These are phyloP conservation scores for Oreohelix idahoensis DNA, from an alignment of 1,140 invertebrate species.

Conservation along the genomic window DNA sequence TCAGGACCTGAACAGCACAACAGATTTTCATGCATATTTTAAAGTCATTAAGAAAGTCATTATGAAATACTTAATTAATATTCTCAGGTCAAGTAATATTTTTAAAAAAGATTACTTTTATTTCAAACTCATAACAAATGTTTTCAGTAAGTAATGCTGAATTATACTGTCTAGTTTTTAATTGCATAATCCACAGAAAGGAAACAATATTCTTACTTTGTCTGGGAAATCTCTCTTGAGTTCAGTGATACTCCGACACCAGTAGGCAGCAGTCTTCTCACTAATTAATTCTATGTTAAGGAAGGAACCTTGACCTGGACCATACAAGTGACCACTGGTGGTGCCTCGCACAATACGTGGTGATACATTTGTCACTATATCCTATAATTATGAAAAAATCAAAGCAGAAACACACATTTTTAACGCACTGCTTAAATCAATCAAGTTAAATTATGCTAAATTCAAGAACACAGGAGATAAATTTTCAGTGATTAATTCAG, in stretches of 20 bases:
- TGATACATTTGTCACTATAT: conserved; percentile 96
- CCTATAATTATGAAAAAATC: conserved; percentile 76
- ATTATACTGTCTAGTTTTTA: not conserved
- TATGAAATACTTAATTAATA: too few relatives aligned
- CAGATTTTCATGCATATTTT: too few relatives aligned
- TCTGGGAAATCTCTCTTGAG: conserved; percentile 93
- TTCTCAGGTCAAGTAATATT: too few relatives aligned
- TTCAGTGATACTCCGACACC: conserved; percentile 90
- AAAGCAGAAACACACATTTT: too few relatives aligned
- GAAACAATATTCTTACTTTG: conserved; percentile 66
- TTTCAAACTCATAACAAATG: too few relatives aligned
- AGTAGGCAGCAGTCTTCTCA: conserved; percentile 94
- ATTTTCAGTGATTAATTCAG: too few relatives aligned
- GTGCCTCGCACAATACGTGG: conserved; percentile 94
- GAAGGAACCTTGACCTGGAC: conserved; percentile 95
- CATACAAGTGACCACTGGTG: conserved; percentile 91
- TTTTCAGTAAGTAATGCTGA: not conserved
- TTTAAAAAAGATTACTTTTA: too few relatives aligned
- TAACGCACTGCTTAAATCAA: too few relatives aligned
- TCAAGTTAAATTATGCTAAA: too few relatives aligned
- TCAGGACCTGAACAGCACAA: conserved; percentile 81
- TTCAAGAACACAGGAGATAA: too few relatives aligned
- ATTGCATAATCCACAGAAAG: not conserved
- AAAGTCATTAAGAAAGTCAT: too few relatives aligned
- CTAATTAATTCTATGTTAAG: conserved; percentile 98